These are phyloP conservation scores for Atta cephalotes DNA, from an alignment of 1,140 invertebrate species.

Conservation along the genomic window DNA sequence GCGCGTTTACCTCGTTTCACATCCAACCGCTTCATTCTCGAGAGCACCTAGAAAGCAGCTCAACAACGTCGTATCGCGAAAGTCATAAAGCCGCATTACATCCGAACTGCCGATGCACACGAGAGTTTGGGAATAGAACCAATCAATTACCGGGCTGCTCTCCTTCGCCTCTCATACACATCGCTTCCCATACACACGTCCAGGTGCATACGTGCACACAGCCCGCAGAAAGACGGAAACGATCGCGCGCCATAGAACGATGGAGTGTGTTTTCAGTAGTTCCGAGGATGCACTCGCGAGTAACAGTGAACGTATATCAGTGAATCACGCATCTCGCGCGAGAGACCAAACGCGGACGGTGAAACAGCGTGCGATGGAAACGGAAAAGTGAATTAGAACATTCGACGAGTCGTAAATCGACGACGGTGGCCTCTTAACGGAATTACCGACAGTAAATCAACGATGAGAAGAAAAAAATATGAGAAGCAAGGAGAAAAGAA, in stretches of 20 bases:
- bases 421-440: constrained; percentile 71
- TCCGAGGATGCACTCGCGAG: background rate
- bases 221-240: constrained; percentile 39
- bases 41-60: constrained; percentile 24
- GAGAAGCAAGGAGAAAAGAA: constrained; percentile 52
- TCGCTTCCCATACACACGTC: background rate
- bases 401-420: constrained; percentile 75
- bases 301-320: constrained; percentile 54
- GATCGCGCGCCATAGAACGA: constrained; percentile 49
- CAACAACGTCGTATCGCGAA: constrained; percentile 50
- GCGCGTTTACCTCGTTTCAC: background rate
- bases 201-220: background rate
- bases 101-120: constrained; percentile 63
- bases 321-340: constrained; percentile 60
- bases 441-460: constrained; percentile 78
- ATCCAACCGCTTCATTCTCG: background rate
- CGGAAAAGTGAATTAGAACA: constrained; percentile 77
- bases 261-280: constrained; percentile 59
- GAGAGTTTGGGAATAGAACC: constrained; percentile 68
- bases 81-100: constrained; percentile 65
- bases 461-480: constrained; percentile 50
- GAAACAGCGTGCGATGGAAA: background rate
- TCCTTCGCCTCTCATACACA: background rate
- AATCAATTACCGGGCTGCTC: constrained; percentile 69
- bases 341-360: constrained; percentile 18